A percentile compares a stretch with the other conserved stretches of the same genome.
Evolutionary conservation across 1,140 invertebrate genomes (phyloP).

Genomic region (Adoxophyes honmai): DNA sequence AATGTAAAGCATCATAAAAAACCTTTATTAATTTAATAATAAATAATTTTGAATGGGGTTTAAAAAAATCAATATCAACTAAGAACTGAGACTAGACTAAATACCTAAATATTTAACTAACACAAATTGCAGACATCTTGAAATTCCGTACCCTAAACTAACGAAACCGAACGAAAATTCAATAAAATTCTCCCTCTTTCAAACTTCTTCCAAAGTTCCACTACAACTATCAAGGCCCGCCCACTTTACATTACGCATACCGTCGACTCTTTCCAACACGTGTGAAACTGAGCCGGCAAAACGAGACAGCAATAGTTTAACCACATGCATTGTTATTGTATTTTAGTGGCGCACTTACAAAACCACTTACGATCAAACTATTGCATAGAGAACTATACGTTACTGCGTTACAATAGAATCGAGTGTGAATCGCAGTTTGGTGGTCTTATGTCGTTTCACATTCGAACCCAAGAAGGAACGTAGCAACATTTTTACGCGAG

Average conservation of each 20-base stretch:
- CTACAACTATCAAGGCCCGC: constrained; percentile 67
- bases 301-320: constrained; percentile 43
- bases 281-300: constrained; percentile 22
- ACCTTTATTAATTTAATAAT: too few relatives aligned
- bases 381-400: constrained; percentile 16
- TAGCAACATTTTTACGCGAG: constrained; percentile 70
- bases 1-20: too few relatives aligned
- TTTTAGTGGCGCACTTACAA: constrained; percentile 37
- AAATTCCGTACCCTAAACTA: constrained; percentile 29
- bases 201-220: constrained; percentile 68
- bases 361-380: constrained; percentile 25
- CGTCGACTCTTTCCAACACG: constrained; percentile 38
- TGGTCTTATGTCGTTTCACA: constrained; percentile 24
- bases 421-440: not conserved
- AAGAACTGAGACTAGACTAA: too few relatives aligned
- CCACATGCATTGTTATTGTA: constrained; percentile 67
- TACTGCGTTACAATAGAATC: not conserved
- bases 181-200: constrained; percentile 66
- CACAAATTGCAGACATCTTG: constrained; percentile 36
- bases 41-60: too few relatives aligned
- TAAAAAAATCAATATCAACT: too few relatives aligned
- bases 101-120: not conserved
- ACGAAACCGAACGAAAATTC: constrained; percentile 50
- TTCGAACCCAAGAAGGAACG: constrained; percentile 36
- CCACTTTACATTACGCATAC: constrained; percentile 32